A percentile compares a stretch with the other conserved stretches of the same genome.
Evolutionary conservation across 2,113 vertebrate species (phyloP).

Genomic region (Leptodactylus fuscus): DNA sequence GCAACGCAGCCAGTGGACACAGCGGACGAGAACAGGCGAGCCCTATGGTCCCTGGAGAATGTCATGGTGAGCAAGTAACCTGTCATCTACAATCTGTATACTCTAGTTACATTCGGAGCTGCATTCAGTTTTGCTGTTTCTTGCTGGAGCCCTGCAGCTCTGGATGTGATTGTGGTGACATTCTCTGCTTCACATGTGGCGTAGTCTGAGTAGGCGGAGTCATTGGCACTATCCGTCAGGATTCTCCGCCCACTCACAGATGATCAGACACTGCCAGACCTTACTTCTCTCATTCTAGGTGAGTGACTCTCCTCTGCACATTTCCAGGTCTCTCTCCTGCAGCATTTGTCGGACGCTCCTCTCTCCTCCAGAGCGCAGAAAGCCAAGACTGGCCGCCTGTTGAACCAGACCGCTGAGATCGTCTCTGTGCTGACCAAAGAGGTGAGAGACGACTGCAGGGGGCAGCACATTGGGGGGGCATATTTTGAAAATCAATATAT

Average conservation of each 20-base stretch:
- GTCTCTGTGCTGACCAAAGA: slow-evolving; percentile 37
- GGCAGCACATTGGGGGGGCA: too few relatives aligned
- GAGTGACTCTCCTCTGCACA: background rate
- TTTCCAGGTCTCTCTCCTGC: slow-evolving; percentile 10
- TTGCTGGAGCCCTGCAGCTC: background rate
- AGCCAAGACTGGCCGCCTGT: slow-evolving; percentile 4
- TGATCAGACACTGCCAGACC: background rate
- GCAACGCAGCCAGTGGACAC: background rate
- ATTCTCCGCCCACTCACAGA: background rate
- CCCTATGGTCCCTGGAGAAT: background rate
- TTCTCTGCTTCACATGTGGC: too few relatives aligned
- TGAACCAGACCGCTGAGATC: slow-evolving; percentile 35
- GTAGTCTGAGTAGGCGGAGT: too few relatives aligned
- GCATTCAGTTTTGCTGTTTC: background rate
- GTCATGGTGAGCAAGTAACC: slow-evolving; percentile 8
- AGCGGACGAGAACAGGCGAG: background rate
- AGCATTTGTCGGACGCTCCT: slow-evolving; percentile 21
- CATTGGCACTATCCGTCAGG: too few relatives aligned
- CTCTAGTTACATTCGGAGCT: background rate
- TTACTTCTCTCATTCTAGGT: background rate
- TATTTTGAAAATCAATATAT: too few relatives aligned
- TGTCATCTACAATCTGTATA: background rate
- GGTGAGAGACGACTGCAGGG: background rate
- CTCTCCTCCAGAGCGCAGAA: background rate
- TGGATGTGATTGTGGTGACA: background rate